Evolutionary conservation across 2,797 vertebrate genomes (phyloP).

Genomic region (Manis pentadactyla): DNA sequence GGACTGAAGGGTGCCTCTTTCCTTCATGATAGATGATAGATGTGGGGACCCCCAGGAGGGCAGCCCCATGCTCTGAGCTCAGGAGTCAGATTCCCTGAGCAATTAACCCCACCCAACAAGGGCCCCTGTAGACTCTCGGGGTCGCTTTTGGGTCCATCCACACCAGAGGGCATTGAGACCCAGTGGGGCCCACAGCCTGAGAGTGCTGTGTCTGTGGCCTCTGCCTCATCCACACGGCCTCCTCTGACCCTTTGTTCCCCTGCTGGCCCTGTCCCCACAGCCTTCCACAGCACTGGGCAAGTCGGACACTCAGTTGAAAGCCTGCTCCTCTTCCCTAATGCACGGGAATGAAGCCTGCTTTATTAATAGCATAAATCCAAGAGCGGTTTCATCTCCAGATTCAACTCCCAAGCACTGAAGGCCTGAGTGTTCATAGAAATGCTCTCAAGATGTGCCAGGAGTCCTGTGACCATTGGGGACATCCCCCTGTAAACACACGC

Average conservation of each 20-base stretch:
- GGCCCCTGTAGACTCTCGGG: conserved; percentile 43
- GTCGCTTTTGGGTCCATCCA: conserved; percentile 25
- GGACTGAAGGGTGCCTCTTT: background rate
- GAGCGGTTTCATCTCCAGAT: conserved; percentile 72
- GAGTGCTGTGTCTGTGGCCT: background rate
- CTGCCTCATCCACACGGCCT: background rate
- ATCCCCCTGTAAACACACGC: conserved; percentile 71
- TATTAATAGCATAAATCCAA: conserved; percentile 80
- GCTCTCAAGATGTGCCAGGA: conserved; percentile 71
- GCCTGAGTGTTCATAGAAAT: conserved; percentile 78
- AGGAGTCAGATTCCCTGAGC: conserved; percentile 41
- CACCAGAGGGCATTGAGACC: conserved; percentile 20
- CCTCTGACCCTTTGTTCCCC: conserved; percentile 67
- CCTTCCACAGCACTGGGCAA: conserved; percentile 49
- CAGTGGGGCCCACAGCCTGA: conserved; percentile 50
- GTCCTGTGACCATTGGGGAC: conserved; percentile 72
- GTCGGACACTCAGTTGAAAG: conserved; percentile 35
- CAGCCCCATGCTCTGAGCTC: background rate
- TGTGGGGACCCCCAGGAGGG: background rate
- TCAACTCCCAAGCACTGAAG: conserved; percentile 72
- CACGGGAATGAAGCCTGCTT: conserved; percentile 73
- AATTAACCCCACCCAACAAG: conserved; percentile 62
- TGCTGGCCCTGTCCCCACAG: conserved; percentile 29
- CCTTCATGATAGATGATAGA: background rate
- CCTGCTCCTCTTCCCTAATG: conserved; percentile 15